A percentile compares a stretch with the other conserved stretches of the same genome.
Evolutionary conservation across 1,140 invertebrate genomes (phyloP).

Genomic region (Bombus turneri): DNA sequence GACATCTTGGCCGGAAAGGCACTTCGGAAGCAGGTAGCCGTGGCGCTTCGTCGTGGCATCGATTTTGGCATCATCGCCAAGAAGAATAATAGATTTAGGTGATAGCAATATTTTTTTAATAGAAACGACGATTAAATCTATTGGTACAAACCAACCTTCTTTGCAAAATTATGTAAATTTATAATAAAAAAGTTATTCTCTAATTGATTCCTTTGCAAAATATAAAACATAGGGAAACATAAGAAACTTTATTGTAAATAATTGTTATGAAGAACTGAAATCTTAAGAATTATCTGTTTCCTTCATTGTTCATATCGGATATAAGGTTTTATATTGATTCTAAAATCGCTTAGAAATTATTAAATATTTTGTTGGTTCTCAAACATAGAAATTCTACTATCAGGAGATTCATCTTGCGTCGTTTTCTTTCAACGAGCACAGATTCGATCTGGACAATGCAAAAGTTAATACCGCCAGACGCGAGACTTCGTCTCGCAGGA

Average conservation of each 20-base stretch:
- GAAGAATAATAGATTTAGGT: constrained; percentile 70
- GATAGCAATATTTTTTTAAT: background rate
- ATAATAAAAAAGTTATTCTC: background rate
- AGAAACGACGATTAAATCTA: no score
- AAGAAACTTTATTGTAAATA: background rate
- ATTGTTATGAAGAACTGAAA: background rate
- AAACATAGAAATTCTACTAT: background rate
- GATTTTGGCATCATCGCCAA: constrained; percentile 73
- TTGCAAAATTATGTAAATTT: background rate
- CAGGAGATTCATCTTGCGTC: background rate
- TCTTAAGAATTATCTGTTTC: no score
- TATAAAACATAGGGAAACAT: background rate
- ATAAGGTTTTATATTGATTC: no score
- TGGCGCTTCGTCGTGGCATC: constrained; percentile 70
- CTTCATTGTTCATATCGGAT: no score
- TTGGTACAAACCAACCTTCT: background rate
- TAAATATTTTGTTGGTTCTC: background rate
- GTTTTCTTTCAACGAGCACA: background rate
- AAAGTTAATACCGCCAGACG: background rate
- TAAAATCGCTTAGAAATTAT: no score
- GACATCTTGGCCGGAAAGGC: constrained; percentile 59
- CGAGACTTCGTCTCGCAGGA: background rate
- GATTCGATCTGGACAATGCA: constrained; percentile 40
- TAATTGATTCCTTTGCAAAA: no score
- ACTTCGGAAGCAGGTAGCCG: constrained; percentile 65